Base-by-base conservation (phyloP, 2,888 invertebrate genomes). In the Drosophila ustulata region DNA sequence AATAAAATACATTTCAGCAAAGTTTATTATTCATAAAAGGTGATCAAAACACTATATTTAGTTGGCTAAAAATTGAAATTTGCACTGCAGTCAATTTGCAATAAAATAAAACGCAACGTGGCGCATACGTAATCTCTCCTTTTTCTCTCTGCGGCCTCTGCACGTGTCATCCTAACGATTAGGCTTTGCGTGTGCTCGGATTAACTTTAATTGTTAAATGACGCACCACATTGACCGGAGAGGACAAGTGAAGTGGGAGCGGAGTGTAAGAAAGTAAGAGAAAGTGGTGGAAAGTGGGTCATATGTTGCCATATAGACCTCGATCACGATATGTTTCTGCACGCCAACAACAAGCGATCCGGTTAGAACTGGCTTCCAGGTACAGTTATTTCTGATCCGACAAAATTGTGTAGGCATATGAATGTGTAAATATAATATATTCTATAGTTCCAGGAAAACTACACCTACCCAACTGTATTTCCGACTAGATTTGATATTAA, bases 201-300 rank as follows among this genome's bases (percentile, higher is more conserved):
- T 91, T 91, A 58, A 88, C 74, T 68, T 77, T 87, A 13, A 92
- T 73, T 75, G 57, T 73, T 66, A 91, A 92, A 73, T 90, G 90
- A 61, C 80, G 83, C n/a, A 92, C 72, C 67, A 92, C 80, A 66
- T 88, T 56, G 56, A 41, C 55, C 62, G 18, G 39, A 13, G 11
- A 9, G 32, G 11, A 62, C 23, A n/a, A 53, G 11, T n/a, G 26
- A 39, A 18, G 18, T 18, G 4, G 13, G 4, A 28, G 7, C 6
- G 32, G 39, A 30, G 41, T 3, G 13, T 13, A 5, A 32, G 46
- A 37, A 37, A 9, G 56, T 3, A 7, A 61, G 45, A 18, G 53
- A 45, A 65, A 46, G 11, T 45, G 39, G 25, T 28, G 13, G 37
- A 39, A 61, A 41, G 34, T 47, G 23, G 62, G 65, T 61, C 65